Evolutionary conservation across 2,113 vertebrate genomes (phyloP), one percentile per base, ranked within the genome.

Genomic region (Furnarius figulus): DNA sequence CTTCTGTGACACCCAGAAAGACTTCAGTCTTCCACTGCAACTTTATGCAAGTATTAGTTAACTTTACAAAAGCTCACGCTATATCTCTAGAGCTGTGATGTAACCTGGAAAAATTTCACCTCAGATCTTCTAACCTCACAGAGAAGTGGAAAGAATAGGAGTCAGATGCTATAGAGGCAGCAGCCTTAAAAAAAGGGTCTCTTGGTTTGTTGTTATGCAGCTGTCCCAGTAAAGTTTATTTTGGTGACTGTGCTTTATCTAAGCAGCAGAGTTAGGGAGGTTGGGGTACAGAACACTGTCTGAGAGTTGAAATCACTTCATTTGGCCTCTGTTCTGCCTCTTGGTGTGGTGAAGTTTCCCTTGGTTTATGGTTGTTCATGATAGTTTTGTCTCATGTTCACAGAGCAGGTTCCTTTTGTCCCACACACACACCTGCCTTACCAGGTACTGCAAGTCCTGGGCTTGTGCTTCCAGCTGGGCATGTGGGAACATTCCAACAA

Each of bases 351-450:
- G 24, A 50, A 63, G 21, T 27, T 85, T 74, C 37, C 25, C 56
- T n/a, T 84, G 55, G 10, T 66, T 92, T 88, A 8, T 62, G 21
- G 39, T 37, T 83, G 58, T 62, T 88, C 7, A 10, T 77, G 44
- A 33, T 21, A 68, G 40, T 33, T 74, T 0, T 3, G 15, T 23
- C 7, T 52, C 25, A 8, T 7, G 53, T 73, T 90, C 19, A 24
- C 15, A 5, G 20, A 39, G 18, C 17, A 24, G 28, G 13, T 80
- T 93, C 31, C 31, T 73, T 75, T 50, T 20, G 5, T 58, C 14
- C 33, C 13, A 63, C 47, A 6, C 5, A 31, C 7, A 6, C 0
- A 1, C 27, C 19, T 58, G 0, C 52, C 30, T 46, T 62, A 28
- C 35, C 8, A 5, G 1, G 9, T 55, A 28, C n/a, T 73, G 42